Base-by-base conservation (phyloP, 2,113 vertebrate genomes). In the Pygathrix nemaeus region DNA sequence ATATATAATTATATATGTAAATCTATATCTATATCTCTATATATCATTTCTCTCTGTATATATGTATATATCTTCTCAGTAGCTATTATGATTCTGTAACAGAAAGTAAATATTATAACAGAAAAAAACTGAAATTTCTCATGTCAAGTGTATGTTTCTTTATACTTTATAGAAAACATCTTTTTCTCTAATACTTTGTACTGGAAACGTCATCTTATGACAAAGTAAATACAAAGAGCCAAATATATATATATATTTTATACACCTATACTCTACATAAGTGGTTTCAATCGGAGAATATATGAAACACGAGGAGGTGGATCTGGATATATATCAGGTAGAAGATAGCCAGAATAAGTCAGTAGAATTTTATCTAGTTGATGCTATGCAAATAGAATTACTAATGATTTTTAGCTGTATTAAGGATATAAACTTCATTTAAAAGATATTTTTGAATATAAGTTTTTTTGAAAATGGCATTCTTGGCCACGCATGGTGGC, bases 111-210 rank as follows among this genome's bases (percentile, higher is more conserved):
- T 75, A 68, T 84, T 70, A 9, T 50, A 59, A 59, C 1, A 61
- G 61, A 32, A 40, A 50, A 68, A 59, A 38, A 14, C 5, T 78
- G 4, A 10, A 35, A 61, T 83, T 93, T 86, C 10, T 94, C 40
- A 93, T 13, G 27, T 78, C 27, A 84, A 21, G 6, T 85, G 1
- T 45, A 75, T 45, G 2, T 50, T 68, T 93, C 40, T 93, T 76
- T 89, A 1, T 52, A 88, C 73, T 93, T 81, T 76, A 70, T 48
- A 81, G 38, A 75, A 96, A 97, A 45, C 5, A 45, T 35, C 16
- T 66, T 93, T 91, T 81, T 43, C 3, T 72, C 8, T 40, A 70
- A 32, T 81, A 2, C 13, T 72, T 61, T 79, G 6, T n/a, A 75
- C 2, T 70, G 16, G 21, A 94, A 90, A 93, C 35, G 1, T 23